These are phyloP conservation scores for Sceloporus tristichus DNA, from an alignment of 2,113 vertebrate genomes.

Conservation along the genomic window DNA sequence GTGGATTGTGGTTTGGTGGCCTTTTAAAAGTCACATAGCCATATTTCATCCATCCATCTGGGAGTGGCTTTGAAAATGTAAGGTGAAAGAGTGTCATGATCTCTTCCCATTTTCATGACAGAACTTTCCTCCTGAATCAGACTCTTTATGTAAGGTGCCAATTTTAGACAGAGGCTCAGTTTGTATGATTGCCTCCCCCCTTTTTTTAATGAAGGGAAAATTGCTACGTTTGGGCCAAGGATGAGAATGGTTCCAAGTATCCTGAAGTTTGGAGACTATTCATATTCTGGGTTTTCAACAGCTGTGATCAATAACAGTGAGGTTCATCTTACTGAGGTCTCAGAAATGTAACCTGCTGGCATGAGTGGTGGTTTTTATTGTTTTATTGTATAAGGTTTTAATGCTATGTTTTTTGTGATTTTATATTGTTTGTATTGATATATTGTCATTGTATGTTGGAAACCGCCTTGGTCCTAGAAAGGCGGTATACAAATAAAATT, in stretches of 20 bases:
- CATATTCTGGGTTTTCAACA: not conserved
- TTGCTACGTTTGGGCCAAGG: not conserved
- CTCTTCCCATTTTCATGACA: not conserved
- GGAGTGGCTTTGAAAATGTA: too few species aligned
- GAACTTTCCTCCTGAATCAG: not conserved
- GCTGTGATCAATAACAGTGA: too few species aligned
- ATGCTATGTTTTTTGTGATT: too few species aligned
- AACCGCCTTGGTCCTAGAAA: too few species aligned
- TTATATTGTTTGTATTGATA: too few species aligned
- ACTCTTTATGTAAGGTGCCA: not conserved
- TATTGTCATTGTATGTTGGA: too few species aligned
- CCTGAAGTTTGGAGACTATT: not conserved
- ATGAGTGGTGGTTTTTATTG: too few species aligned
- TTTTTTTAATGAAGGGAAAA: not conserved
- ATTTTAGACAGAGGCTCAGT: not conserved
- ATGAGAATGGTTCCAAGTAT: not conserved
- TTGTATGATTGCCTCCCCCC: not conserved
- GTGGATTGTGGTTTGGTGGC: not conserved
- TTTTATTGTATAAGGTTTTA: too few species aligned
- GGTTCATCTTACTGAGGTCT: too few species aligned
- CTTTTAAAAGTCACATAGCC: not conserved
- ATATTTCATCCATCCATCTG: not conserved
- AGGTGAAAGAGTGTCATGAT: not conserved
- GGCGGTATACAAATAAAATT: too few species aligned
- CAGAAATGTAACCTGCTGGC: too few species aligned